phyloP scores from a whole-genome alignment of 2,888 invertebrate genomes.

The Ennomos quercinarius region DNA sequence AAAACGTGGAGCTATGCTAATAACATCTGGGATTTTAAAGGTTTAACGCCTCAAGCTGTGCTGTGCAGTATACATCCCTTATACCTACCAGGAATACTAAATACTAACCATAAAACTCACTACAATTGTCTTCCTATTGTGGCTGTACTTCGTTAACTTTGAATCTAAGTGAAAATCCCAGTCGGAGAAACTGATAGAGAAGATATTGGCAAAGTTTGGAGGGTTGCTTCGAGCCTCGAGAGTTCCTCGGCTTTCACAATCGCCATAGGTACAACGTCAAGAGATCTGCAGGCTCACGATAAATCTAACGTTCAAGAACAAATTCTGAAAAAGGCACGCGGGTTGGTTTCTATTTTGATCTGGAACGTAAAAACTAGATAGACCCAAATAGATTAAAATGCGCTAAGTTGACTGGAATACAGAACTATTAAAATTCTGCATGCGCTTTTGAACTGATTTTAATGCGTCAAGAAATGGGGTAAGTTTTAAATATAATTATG shows the following conservation, averaged over 20 bases:
- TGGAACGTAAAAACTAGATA: too few relatives aligned
- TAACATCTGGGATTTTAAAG: constrained; percentile 31
- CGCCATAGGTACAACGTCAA: constrained; percentile 45
- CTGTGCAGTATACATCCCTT: constrained; percentile 9
- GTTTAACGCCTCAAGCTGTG: constrained; percentile 22
- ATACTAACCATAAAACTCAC: constrained; percentile 32
- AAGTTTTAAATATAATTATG: constrained; percentile 11
- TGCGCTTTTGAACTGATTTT: not conserved
- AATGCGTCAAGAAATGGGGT: constrained; percentile 4
- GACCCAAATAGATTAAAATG: too few relatives aligned
- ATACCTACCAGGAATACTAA: constrained; percentile 20
- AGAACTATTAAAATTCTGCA: constrained; percentile 10
- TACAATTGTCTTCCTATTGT: constrained; percentile 20
- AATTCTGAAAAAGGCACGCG: constrained; percentile 6
- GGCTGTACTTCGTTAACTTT: constrained; percentile 28
- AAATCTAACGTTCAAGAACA: constrained; percentile 31
- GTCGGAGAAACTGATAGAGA: constrained; percentile 32
- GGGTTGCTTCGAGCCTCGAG: constrained; percentile 42
- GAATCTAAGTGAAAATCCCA: constrained; percentile 43
- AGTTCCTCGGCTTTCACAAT: constrained; percentile 49
- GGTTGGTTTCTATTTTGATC: constrained; percentile 9
- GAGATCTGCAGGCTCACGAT: constrained; percentile 45
- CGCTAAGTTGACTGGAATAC: too few relatives aligned
- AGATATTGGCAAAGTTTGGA: constrained; percentile 67
- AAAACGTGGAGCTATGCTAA: constrained; percentile 36